Evolutionary conservation across 2,888 invertebrate genomes (phyloP).

Genomic region (Nezara viridula): DNA sequence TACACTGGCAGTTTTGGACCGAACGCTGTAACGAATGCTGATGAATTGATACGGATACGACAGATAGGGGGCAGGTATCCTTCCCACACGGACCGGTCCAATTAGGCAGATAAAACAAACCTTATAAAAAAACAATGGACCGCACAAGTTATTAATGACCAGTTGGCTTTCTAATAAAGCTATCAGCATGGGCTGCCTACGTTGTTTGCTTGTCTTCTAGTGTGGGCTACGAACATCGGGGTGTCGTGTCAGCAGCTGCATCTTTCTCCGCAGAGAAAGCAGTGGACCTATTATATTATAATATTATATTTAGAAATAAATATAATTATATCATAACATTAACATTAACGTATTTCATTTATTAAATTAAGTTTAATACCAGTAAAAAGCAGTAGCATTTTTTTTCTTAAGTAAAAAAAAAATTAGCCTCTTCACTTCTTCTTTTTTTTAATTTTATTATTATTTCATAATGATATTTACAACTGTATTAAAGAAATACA

Average conservation of each 20-base stretch:
- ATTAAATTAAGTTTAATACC: too few species aligned
- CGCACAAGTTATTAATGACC: constrained; percentile 41
- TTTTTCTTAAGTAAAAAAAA: too few species aligned
- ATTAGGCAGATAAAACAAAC: constrained; percentile 45
- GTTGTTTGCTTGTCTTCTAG: constrained; percentile 4
- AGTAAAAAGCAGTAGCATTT: too few species aligned
- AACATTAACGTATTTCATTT: too few species aligned
- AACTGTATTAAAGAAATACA: too few species aligned
- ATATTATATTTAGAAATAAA: too few species aligned
- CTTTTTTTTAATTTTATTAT: too few species aligned
- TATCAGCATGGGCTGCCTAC: constrained; percentile 43
- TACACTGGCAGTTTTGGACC: constrained; percentile 3
- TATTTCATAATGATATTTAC: too few species aligned
- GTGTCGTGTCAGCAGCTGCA: background rate
- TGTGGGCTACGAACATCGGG: background rate
- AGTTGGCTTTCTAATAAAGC: constrained; percentile 34
- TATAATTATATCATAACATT: too few species aligned
- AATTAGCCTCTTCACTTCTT: too few species aligned
- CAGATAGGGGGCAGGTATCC: constrained; percentile 14
- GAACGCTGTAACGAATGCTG: background rate
- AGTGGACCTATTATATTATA: too few species aligned
- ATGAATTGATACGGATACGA: constrained; percentile 9
- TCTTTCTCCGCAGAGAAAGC: background rate
- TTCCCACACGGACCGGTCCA: constrained; percentile 34
- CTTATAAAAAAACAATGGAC: constrained; percentile 44